Conservation (phyloP, 2,888 invertebrate species). For the Villa cingulata region DNA sequence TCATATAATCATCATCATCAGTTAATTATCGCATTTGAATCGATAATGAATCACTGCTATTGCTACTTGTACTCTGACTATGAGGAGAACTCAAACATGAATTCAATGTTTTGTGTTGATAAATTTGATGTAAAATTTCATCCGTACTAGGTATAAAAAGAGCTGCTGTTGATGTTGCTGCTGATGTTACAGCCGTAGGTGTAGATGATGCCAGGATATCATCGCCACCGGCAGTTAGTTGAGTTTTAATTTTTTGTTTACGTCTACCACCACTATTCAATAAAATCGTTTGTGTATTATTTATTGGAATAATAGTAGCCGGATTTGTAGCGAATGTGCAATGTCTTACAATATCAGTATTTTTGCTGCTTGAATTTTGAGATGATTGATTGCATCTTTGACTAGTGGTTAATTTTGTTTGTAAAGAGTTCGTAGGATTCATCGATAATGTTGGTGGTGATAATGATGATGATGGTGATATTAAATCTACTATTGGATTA, state of each 20-base stretch:
- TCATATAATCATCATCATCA: too few relatives aligned
- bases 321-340: conserved; percentile 30
- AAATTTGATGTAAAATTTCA: neutral
- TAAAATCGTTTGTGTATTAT: conserved; percentile 7
- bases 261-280: neutral
- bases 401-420: neutral
- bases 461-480: conserved; percentile 10
- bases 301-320: conserved; percentile 23
- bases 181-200: too few relatives aligned
- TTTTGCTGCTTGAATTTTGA: conserved; percentile 10
- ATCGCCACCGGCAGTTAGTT: conserved; percentile 1
- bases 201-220: too few relatives aligned
- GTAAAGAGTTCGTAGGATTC: conserved; percentile 3
- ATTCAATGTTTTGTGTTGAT: conserved; percentile 8
- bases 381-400: neutral
- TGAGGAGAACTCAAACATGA: conserved; percentile 11
- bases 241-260: conserved; percentile 5
- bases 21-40: conserved; percentile 17
- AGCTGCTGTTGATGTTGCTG: too few relatives aligned
- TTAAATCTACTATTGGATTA: conserved; percentile 15
- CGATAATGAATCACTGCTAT: conserved; percentile 15
- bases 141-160: neutral
- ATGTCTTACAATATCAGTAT: conserved; percentile 20
- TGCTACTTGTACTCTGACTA: conserved; percentile 15
- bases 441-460: conserved; percentile 13